phyloP scores from a whole-genome alignment of 2,113 vertebrate genomes.

The Callopanchax toddi region DNA sequence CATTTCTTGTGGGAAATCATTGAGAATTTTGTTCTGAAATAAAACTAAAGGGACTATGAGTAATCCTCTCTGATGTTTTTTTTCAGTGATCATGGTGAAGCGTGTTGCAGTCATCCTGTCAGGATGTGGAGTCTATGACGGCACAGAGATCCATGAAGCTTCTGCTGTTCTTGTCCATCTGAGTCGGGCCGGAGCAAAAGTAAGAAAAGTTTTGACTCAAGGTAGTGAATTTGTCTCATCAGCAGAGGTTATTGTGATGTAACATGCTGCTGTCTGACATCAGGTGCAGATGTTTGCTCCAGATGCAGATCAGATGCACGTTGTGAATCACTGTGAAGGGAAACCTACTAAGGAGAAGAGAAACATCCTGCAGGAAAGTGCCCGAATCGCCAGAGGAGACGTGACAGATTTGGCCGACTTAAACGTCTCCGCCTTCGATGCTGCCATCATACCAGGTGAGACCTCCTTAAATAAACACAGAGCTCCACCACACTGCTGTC shows the following conservation, averaged over 20 bases:
- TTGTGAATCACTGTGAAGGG: slow-evolving; percentile 90
- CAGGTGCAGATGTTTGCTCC: slow-evolving; percentile 92
- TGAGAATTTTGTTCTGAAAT: neutral
- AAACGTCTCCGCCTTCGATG: slow-evolving; percentile 82
- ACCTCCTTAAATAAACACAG: neutral
- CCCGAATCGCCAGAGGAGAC: slow-evolving; percentile 92
- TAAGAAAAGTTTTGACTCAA: too few relatives aligned
- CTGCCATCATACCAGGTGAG: slow-evolving; percentile 89
- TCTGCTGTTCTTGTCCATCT: slow-evolving; percentile 87
- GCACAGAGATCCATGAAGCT: slow-evolving; percentile 87
- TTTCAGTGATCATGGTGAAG: slow-evolving; percentile 78
- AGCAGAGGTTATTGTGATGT: neutral
- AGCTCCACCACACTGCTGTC: neutral
- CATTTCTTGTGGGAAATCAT: too few relatives aligned
- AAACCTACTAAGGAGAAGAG: slow-evolving; percentile 88
- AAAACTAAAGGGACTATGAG: neutral
- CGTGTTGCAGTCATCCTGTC: slow-evolving; percentile 85
- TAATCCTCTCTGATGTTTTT: neutral
- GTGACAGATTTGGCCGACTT: slow-evolving; percentile 84
- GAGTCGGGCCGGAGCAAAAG: slow-evolving; percentile 86
- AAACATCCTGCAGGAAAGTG: slow-evolving; percentile 91
- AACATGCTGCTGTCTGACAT: neutral
- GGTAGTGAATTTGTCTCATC: too few relatives aligned
- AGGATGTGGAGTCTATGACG: slow-evolving; percentile 87
- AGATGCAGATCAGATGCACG: slow-evolving; percentile 90